These are phyloP conservation scores for Callithrix jacchus DNA, from an alignment of 2,113 vertebrate species.

Conservation along the genomic window DNA sequence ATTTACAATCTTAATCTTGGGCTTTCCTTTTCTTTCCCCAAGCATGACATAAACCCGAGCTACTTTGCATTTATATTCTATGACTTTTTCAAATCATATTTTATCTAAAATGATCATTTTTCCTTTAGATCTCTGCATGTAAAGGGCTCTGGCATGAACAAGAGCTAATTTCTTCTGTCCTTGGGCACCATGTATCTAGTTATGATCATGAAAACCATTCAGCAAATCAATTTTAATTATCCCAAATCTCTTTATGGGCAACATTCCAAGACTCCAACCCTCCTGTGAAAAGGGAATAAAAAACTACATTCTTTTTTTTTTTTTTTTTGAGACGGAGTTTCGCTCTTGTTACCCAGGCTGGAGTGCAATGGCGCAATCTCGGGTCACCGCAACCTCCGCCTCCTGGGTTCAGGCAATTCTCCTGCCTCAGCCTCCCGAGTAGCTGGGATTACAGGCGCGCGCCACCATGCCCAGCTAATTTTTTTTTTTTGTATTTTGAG, in stretches of 20 bases:
- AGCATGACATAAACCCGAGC: not conserved
- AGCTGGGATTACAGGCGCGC: no score
- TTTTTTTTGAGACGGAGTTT: no score
- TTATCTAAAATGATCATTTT: conserved; percentile 7
- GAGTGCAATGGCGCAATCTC: no score
- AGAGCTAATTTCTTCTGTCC: not conserved
- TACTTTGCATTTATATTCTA: not conserved
- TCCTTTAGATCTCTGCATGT: not conserved
- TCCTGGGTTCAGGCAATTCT: no score
- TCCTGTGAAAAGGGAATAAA: not conserved
- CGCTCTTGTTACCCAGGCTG: no score
- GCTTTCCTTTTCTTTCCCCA: no score
- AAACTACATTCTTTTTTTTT: not conserved
- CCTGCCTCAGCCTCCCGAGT: no score
- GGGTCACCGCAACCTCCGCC: no score
- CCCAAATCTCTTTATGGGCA: not conserved
- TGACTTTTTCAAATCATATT: not conserved
- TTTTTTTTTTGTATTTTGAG: no score
- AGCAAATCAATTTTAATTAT: conserved; percentile 51
- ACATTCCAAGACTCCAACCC: not conserved
- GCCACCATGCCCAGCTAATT: no score
- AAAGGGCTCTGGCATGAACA: not conserved
- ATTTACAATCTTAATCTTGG: not conserved
- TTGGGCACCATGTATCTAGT: not conserved
- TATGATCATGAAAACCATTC: not conserved